Conservation (phyloP, 1,140 invertebrate genomes). For the Formica exsecta region DNA sequence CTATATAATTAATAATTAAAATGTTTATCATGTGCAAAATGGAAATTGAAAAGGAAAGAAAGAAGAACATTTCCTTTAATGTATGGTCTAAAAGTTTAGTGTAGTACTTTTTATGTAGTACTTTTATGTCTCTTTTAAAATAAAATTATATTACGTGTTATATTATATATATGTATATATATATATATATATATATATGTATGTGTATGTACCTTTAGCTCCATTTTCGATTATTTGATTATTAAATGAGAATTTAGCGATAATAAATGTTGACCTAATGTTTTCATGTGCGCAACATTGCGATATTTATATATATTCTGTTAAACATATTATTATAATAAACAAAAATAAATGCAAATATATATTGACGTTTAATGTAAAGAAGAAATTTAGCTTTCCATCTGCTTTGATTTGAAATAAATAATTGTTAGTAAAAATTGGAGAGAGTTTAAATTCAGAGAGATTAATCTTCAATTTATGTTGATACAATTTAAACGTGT, state of each 20-base stretch:
- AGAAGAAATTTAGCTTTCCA: not conserved
- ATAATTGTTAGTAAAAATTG: slow-evolving; percentile 13
- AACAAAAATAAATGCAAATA: slow-evolving; percentile 32
- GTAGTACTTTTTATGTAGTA: not conserved
- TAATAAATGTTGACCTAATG: not conserved
- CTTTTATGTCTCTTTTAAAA: not conserved
- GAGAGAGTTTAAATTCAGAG: not conserved
- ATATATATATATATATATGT: not conserved
- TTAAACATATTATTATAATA: slow-evolving; percentile 29
- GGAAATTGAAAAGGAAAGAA: not conserved
- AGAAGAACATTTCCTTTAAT: not conserved
- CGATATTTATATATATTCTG: slow-evolving; percentile 16
- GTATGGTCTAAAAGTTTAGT: not conserved
- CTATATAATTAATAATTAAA: not conserved
- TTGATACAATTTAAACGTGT: not conserved
- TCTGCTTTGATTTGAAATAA: not conserved
- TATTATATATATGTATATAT: too few relatives aligned
- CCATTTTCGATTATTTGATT: slow-evolving; percentile 5
- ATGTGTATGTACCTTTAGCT: not conserved
- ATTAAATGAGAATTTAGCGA: slow-evolving; percentile 26
- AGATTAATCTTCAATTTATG: not conserved
- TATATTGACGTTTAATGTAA: slow-evolving; percentile 11
- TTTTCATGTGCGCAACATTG: slow-evolving; percentile 13
- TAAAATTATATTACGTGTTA: not conserved
- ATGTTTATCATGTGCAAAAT: not conserved